Percentiles rank a stretch among this genome's conserved stretches.
Conservation (phyloP, 1,140 invertebrate genomes). For the Drosophila repletoides region DNA sequence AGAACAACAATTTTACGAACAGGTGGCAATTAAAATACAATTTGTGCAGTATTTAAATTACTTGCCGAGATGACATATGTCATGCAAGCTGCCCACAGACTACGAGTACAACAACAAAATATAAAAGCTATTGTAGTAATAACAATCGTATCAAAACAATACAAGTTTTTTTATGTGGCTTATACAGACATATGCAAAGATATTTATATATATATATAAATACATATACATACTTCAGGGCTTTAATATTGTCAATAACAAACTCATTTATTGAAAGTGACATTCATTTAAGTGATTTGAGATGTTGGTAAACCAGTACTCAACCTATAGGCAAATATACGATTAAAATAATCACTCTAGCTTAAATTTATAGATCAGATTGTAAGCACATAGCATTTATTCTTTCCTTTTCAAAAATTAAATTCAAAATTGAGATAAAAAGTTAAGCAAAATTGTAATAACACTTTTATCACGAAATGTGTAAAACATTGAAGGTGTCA, state of each 20-base stretch:
- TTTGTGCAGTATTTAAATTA: conserved; percentile 74
- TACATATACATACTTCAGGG: neutral
- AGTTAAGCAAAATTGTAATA: too few species aligned
- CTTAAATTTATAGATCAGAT: too few species aligned
- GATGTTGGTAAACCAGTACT: neutral
- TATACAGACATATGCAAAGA: neutral
- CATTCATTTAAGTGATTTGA: conserved; percentile 6
- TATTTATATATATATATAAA: neutral
- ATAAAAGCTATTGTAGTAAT: conserved; percentile 22
- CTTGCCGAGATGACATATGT: conserved; percentile 71
- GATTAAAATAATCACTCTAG: too few species aligned
- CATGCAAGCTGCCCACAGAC: conserved; percentile 58
- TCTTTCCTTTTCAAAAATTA: too few species aligned
- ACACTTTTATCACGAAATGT: too few species aligned
- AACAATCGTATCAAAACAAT: conserved; percentile 21
- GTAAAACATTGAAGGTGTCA: too few species aligned
- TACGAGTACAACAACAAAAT: conserved; percentile 17
- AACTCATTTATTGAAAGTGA: conserved; percentile 35
- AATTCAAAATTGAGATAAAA: too few species aligned
- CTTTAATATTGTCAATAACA: conserved; percentile 27
- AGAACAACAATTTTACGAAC: conserved; percentile 27
- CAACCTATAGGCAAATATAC: too few species aligned
- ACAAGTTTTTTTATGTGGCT: conserved; percentile 1
- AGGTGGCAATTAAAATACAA: conserved; percentile 76
- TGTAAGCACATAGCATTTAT: too few species aligned